Evolutionary conservation across 2,113 vertebrate genomes (phyloP).

Genomic region (Eublepharis macularius): DNA sequence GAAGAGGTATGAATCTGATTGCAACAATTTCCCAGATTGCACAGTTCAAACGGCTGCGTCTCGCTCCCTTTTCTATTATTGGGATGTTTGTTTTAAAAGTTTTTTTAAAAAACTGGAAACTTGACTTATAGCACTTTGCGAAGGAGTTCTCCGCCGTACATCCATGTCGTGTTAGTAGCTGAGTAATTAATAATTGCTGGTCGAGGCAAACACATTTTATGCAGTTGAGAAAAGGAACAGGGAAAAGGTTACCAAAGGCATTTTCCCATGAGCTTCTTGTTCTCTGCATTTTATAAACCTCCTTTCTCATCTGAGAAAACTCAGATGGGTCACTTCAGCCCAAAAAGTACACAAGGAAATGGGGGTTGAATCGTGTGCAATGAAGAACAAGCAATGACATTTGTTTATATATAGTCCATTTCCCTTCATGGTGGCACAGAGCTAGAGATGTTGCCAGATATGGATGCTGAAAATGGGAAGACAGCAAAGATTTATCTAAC

Average conservation of each 20-base stretch:
- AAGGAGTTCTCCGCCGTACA: slow-evolving; percentile 22
- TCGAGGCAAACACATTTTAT: slow-evolving; percentile 34
- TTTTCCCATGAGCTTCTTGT: slow-evolving; percentile 81
- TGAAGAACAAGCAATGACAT: slow-evolving; percentile 53
- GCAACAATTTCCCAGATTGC: slow-evolving; percentile 44
- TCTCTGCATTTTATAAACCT: slow-evolving; percentile 72
- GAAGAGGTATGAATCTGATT: slow-evolving; percentile 35
- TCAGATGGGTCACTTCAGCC: slow-evolving; percentile 67
- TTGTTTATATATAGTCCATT: slow-evolving; percentile 55
- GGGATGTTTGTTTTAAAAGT: slow-evolving; percentile 25
- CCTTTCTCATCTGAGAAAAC: slow-evolving; percentile 69
- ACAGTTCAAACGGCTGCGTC: slow-evolving; percentile 14
- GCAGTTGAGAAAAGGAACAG: slow-evolving; percentile 63
- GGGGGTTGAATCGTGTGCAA: slow-evolving; percentile 34
- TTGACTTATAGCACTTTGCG: slow-evolving; percentile 19
- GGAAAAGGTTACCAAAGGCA: slow-evolving; percentile 72
- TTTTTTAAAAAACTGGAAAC: slow-evolving; percentile 35
- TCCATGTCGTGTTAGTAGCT: slow-evolving; percentile 24
- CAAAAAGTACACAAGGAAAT: slow-evolving; percentile 62
- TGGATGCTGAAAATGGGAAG: background rate
- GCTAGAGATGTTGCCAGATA: background rate
- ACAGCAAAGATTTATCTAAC: slow-evolving; percentile 20
- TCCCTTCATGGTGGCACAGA: slow-evolving; percentile 53
- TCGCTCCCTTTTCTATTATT: slow-evolving; percentile 18
- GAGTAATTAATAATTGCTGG: slow-evolving; percentile 39